Evolutionary conservation across 2,113 vertebrate species (phyloP), one percentile per base, ranked within the genome.

Genomic region (Dipodomys stephensi): DNA sequence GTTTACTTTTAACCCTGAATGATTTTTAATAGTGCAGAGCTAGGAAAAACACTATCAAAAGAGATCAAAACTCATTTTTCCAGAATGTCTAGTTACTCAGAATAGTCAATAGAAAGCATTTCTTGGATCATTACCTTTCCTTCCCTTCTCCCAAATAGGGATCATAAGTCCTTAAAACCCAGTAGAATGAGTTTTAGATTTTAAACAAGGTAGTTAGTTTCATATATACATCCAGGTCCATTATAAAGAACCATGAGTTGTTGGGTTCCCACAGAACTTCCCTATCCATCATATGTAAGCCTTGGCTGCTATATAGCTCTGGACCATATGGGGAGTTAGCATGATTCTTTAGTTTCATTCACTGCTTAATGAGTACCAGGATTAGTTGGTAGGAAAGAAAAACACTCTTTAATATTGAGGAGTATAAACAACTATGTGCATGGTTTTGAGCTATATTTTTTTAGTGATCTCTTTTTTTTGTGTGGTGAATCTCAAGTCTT

Each of bases 371-470:
- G 76, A 92, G 68, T 74, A 91, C 88, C 92, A 96, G 19, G 19
- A 32, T 89, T 88, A 80, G 88, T 74, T 83, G 79, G 83, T 88
- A 91, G 78, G 76, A 84, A 90, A 35, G 71, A 86, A 69, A 95
- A 84, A 83, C 44, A 32, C 0, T 46, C 77, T 60, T 32, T 39
- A 87, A 46, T 4, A n/a, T 76, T 23, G 23, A 4, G 62, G 39
- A 28, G 25, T 10, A 4, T 19, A 23, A 76, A 60, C 77, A 74
- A 76, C 77, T 72, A 1, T 69, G 44, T 85, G 30, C n/a, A 7
- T 73, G 28, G 86, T 83, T 78, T 62, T 79, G 57, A 94, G 39
- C 32, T 96, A 64, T 44, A 23, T 53, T 85, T 67, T 67, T 15
- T 88, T 85, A 95, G 65, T 57, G 53, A 57, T 57, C 53, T 57